These are phyloP conservation scores for Caenorhabditis afra DNA, from an alignment of 2,888 invertebrate species.

Conservation along the genomic window DNA sequence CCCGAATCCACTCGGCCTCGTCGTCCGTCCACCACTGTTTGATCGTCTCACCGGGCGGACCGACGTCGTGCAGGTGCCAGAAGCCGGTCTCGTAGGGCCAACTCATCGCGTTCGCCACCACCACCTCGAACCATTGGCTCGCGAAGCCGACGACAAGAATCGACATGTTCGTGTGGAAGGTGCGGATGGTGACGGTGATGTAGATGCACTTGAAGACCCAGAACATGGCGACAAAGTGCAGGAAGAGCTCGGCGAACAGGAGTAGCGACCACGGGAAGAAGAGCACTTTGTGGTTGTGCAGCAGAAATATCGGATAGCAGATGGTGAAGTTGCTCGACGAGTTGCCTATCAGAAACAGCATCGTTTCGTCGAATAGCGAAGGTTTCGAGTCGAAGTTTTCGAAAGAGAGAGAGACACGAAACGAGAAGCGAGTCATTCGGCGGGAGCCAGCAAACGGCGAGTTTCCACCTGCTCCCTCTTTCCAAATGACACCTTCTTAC, in stretches of 20 bases:
- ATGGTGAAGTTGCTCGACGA: slow-evolving; percentile 15
- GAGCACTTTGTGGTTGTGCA: slow-evolving; percentile 14
- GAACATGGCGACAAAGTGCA: not conserved
- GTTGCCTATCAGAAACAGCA: slow-evolving; percentile 34
- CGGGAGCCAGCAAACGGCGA: no score
- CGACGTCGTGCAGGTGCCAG: not conserved
- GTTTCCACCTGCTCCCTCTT: no score
- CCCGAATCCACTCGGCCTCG: not conserved
- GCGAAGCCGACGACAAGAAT: slow-evolving; percentile 16
- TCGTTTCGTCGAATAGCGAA: no score
- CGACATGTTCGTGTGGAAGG: slow-evolving; percentile 36
- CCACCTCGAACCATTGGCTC: slow-evolving; percentile 19
- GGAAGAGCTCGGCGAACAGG: not conserved
- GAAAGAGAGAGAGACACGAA: no score
- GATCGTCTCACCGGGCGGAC: not conserved
- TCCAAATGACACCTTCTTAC: no score
- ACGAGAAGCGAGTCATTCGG: no score
- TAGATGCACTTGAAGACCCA: not conserved
- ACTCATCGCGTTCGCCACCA: slow-evolving; percentile 18
- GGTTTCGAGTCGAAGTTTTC: no score
- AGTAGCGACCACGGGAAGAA: slow-evolving; percentile 10
- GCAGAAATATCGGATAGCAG: slow-evolving; percentile 14
- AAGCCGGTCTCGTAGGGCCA: slow-evolving; percentile 32
- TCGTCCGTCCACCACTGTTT: slow-evolving; percentile 26
- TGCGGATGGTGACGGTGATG: slow-evolving; percentile 7